Conservation (phyloP, 2,113 vertebrate genomes). For the Notarius lentiginosus region DNA sequence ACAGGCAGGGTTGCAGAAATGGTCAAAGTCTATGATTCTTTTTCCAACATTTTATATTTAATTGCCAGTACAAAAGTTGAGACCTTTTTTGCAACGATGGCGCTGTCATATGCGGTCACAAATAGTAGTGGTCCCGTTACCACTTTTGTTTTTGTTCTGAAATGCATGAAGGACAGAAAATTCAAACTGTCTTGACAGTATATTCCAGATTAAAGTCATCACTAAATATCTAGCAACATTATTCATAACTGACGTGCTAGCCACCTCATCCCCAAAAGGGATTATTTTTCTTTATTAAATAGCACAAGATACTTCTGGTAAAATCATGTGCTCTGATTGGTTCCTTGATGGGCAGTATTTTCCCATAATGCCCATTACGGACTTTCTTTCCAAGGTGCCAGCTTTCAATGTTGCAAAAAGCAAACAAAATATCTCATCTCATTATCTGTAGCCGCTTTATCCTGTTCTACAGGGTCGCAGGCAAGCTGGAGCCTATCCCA, state of each 20-base stretch:
- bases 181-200: background rate
- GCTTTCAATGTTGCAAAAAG: too few relatives aligned
- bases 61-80: background rate
- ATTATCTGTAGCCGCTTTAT: too few relatives aligned
- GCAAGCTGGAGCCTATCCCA: too few relatives aligned
- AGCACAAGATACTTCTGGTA: too few relatives aligned
- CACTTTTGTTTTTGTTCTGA: background rate
- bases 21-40: background rate
- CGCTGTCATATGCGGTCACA: background rate
- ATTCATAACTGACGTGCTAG: background rate
- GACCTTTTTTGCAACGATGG: background rate
- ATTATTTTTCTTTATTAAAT: background rate
- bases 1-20: background rate
- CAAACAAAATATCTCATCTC: too few relatives aligned
- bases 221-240: background rate
- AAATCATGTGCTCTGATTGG: too few relatives aligned
- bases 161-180: background rate
- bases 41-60: background rate
- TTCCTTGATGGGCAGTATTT: too few relatives aligned
- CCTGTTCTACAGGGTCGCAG: too few relatives aligned
- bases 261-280: background rate
- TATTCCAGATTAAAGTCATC: background rate
- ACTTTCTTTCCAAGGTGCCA: too few relatives aligned
- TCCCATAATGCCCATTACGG: too few relatives aligned
- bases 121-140: background rate